Base-by-base conservation (phyloP, 2,113 vertebrate genomes). In the Alectura lathami region DNA sequence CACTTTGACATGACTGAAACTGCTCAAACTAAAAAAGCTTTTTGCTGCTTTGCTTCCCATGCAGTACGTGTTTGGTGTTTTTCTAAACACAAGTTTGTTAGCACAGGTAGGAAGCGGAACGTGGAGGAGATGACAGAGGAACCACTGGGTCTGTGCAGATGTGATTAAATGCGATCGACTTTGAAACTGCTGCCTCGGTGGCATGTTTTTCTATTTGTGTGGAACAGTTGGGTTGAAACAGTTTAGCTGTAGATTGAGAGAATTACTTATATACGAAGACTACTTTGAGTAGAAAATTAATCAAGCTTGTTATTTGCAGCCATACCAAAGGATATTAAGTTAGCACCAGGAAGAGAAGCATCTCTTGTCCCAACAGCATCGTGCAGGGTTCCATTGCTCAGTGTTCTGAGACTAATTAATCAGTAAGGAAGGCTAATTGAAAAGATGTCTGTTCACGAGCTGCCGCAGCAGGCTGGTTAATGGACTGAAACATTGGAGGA, bases 321-420 rank as follows among this genome's bases (percentile, higher is more conserved):
- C 64, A 5, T 53, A 86, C 80, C 53, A 83, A 56, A 73, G 59
- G 69, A 85, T 90, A 40, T 34, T 72, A 88, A 74, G 68, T 62
- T 72, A 78, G 59, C 79, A 30, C 38, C 21, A 4, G 26, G 24
- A 96, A 88, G 83, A 95, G 59, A 76, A 85, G 48, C 60, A 50
- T 83, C 87, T 74, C 91, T 91, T 8, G 62, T 97, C 96, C 89
- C 94, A 67, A 24, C 62, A 90, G 92, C 73, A 88, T 59, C 1
- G 2, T 86, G 57, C 69, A 93, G 89, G 62, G 76, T 95, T 97
- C 42, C 45, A 79, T 89, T 88, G 89, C 83, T 94, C 94, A 93
- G 81, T 93, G 85, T 95, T 96, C 85, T 97, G 97, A 94, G 96
- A 96, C 95, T 97, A 97, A 97, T 98, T 98, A 97, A 96, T 97